Evolutionary conservation across 2,797 vertebrate genomes (phyloP), one percentile per base, ranked within the genome.

Genomic region (Gymnoscopelus braueri): DNA sequence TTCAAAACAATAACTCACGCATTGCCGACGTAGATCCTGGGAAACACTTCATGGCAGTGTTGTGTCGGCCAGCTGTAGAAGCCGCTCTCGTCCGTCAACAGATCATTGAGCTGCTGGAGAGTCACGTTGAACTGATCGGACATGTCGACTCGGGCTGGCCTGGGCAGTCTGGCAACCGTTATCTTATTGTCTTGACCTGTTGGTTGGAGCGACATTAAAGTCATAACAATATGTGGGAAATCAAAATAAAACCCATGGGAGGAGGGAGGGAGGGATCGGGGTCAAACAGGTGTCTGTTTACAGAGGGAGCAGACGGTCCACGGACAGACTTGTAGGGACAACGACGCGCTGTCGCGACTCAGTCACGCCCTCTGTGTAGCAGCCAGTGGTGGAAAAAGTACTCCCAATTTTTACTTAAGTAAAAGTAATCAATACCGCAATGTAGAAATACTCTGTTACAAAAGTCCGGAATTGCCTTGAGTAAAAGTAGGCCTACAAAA

Each of bases 21-120:
- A 69, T 98, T 95, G 86, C 96, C 97, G 69, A 98, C 95, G 86
- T 95, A 96, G 84, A 97, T 93, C 87, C 95, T 82, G 4, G 95
- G 94, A 78, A 86, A 92, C 69, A 98, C 96, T 90, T 97, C 94
- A 75, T 97, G 94, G 87, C 93, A 95, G 84, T 96, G 94, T 86
- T 93, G 91, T 63, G 93, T 95, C 0, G 96, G 96, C 75, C 96
- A 92, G 89, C 91, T 93, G 93, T 96, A 98, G 62, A 93, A 92
- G 70, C 97, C 96, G 79, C 94, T 91, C 44, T 94, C 94, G 56
- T 98, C 94, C 8, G 94, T 94, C 74, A 98, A 77, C 73, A 98
- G 86, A 11, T 98, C 97, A 87, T 98, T 98, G 63, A 98, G 96
- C 67, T 97, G 95, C 83, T 97, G 95, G 62, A 98, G 94, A 1